Percentiles rank a stretch among this genome's conserved stretches.
Conservation (phyloP, 2,113 vertebrate species). For the Peromyscus leucopus region DNA sequence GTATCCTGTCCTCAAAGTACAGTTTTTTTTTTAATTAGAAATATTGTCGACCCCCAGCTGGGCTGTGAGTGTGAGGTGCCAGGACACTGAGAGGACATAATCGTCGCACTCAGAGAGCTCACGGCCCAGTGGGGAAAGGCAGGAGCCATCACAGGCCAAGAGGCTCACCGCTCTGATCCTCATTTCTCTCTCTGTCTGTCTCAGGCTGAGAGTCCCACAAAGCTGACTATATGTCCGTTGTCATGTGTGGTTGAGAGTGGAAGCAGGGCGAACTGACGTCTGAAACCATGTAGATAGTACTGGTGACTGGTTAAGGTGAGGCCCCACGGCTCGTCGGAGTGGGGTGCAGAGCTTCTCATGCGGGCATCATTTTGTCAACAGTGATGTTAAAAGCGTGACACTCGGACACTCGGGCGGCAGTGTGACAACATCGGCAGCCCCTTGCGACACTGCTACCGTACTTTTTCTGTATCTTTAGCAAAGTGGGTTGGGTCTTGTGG, state of each 20-base stretch:
- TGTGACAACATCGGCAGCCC: too few relatives aligned
- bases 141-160: fast-evolving
- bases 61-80: background rate
- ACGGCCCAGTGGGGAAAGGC: background rate
- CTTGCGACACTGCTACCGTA: background rate
- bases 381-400: background rate
- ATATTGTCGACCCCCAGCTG: background rate
- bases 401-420: background rate
- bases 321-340: background rate
- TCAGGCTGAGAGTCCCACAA: background rate
- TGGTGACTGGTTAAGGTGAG: background rate
- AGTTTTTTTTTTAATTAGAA: background rate
- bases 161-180: background rate
- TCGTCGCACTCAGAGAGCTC: background rate
- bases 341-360: background rate
- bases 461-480: background rate
- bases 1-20: background rate
- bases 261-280: background rate
- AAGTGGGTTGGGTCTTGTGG: background rate
- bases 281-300: background rate
- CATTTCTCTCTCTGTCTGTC: background rate
- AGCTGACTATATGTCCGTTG: background rate
- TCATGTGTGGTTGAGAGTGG: constrained; percentile 15
- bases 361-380: background rate
- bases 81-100: background rate